phyloP scores from a whole-genome alignment of 2,113 vertebrate species.

The Cercocebus atys region DNA sequence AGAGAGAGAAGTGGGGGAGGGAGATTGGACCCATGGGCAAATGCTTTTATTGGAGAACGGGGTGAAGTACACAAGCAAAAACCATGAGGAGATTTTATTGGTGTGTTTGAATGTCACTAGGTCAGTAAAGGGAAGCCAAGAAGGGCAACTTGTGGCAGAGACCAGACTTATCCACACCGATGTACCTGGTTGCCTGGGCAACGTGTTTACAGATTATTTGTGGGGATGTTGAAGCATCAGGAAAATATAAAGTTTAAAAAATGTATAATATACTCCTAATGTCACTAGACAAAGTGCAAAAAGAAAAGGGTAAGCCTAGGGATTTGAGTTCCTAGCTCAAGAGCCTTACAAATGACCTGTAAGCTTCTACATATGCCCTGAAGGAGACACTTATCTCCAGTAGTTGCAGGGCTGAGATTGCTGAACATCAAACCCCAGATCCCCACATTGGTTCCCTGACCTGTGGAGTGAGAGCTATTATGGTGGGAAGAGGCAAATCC shows the following conservation, averaged over 20 bases:
- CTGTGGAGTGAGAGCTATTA: neutral
- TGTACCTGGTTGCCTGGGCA: neutral
- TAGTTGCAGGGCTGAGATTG: neutral
- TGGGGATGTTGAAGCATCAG: neutral
- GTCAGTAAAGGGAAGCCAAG: neutral
- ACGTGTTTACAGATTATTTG: neutral
- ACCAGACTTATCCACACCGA: neutral
- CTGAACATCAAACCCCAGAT: neutral
- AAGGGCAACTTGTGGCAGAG: neutral
- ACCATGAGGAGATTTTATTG: neutral
- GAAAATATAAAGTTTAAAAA: neutral
- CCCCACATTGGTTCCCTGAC: neutral
- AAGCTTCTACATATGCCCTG: neutral
- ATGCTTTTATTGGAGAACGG: neutral
- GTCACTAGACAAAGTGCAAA: neutral
- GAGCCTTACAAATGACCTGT: neutral
- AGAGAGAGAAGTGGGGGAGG: neutral
- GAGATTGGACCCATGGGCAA: neutral
- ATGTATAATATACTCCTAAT: neutral
- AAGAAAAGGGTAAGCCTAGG: neutral
- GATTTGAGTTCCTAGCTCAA: neutral
- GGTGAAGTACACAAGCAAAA: neutral
- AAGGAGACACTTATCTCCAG: neutral
- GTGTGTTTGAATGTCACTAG: neutral
- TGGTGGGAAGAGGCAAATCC: neutral